Conservation (phyloP, 2,888 invertebrate species). For the Microdon myrmicae region DNA sequence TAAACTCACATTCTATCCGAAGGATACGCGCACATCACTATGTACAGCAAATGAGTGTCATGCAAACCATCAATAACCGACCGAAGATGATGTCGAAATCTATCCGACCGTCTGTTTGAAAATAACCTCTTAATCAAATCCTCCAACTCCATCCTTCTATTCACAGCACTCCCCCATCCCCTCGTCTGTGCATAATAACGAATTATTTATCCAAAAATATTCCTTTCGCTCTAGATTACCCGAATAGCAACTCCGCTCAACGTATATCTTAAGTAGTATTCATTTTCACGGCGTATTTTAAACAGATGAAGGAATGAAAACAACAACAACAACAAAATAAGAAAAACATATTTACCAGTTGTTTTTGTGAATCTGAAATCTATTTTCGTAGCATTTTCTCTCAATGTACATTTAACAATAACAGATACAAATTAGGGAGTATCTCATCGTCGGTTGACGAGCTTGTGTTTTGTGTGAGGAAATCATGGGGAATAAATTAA, state of each 20-base stretch:
- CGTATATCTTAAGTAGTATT: conserved; percentile 18
- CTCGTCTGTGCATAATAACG: conserved; percentile 19
- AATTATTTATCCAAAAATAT: conserved; percentile 50
- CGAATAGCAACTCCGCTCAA: conserved; percentile 9
- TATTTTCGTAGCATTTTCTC: conserved; percentile 46
- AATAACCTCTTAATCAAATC: conserved; percentile 31
- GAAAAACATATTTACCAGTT: conserved; percentile 6
- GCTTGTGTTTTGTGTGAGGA: conserved; percentile 12
- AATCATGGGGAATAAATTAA: conserved; percentile 35
- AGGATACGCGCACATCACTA: conserved; percentile 15
- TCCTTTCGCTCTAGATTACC: conserved; percentile 37
- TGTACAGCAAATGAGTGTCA: conserved; percentile 14
- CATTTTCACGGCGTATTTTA: conserved; percentile 44
- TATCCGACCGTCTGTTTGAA: conserved; percentile 1
- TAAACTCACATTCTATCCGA: conserved; percentile 35
- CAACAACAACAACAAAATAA: conserved; percentile 11
- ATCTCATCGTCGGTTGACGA: conserved; percentile 20
- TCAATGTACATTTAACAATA: conserved; percentile 45
- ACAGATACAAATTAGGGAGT: conserved; percentile 51
- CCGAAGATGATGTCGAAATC: conserved; percentile 24
- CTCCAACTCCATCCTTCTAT: conserved; percentile 6
- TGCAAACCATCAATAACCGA: conserved; percentile 44
- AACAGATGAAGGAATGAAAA: too few species aligned
- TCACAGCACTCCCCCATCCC: not conserved
- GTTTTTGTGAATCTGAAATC: conserved; percentile 32